phyloP scores from a whole-genome alignment of 2,888 invertebrate species.

The Ochropleura leucogaster region DNA sequence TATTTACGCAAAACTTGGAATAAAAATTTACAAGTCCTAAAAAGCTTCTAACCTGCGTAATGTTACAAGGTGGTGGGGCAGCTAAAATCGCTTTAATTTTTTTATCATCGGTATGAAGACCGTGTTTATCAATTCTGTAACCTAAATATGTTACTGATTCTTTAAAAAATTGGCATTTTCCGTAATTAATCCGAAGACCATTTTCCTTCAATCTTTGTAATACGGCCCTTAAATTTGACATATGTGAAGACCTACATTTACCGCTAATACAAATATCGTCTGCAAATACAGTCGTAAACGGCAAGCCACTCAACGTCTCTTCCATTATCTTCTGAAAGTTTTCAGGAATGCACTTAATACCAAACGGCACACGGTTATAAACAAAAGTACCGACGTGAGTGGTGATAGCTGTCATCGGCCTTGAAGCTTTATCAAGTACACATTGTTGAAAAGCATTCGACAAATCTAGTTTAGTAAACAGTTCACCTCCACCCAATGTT shows the following conservation, averaged over 20 bases:
- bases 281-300: slow-evolving; percentile 38
- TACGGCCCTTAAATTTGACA: slow-evolving; percentile 33
- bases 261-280: slow-evolving; percentile 60
- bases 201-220: slow-evolving; percentile 31
- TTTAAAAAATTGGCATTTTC: slow-evolving; percentile 22
- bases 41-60: slow-evolving; percentile 21
- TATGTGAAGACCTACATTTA: slow-evolving; percentile 20
- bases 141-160: slow-evolving; percentile 13
- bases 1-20: slow-evolving; percentile 14
- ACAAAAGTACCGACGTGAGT: slow-evolving; percentile 61
- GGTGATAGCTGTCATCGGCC: slow-evolving; percentile 57
- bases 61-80: slow-evolving; percentile 11
- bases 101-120: slow-evolving; percentile 7
- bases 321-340: slow-evolving; percentile 62
- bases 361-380: slow-evolving; percentile 50
- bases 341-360: slow-evolving; percentile 58
- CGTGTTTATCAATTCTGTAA: slow-evolving; percentile 13
- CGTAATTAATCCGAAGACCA: slow-evolving; percentile 41
- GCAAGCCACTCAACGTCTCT: slow-evolving; percentile 50
- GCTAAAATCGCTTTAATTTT: slow-evolving; percentile 21
- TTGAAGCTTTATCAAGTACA: slow-evolving; percentile 50
- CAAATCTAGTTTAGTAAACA: slow-evolving; percentile 62
- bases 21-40: slow-evolving; percentile 41
- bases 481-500: too few species aligned
- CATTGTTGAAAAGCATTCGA: slow-evolving; percentile 59